Percentiles rank a stretch among this genome's conserved stretches.
Evolutionary conservation across 2,888 invertebrate species (phyloP).

Genomic region (Osedax fenrisi): DNA sequence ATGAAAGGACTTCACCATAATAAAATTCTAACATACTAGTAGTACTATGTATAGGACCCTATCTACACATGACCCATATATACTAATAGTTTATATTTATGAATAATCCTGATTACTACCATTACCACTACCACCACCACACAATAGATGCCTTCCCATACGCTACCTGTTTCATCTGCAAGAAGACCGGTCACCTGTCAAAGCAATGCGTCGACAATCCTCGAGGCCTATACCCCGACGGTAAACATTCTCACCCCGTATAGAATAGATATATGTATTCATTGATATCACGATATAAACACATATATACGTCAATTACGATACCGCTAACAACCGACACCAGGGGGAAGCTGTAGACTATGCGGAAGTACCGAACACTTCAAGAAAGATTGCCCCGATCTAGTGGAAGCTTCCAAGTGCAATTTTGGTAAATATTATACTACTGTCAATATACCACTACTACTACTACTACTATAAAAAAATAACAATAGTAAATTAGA

Average conservation of each 20-base stretch:
- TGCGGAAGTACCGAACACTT: constrained; percentile 77
- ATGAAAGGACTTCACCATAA: too few species aligned
- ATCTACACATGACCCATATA: too few species aligned
- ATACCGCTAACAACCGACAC: too few species aligned
- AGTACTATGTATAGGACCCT: too few species aligned
- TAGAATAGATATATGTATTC: background rate
- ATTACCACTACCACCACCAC: too few species aligned
- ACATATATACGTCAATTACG: background rate
- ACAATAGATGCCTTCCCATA: constrained; percentile 58
- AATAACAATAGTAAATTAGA: too few species aligned
- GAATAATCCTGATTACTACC: too few species aligned
- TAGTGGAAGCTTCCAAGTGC: constrained; percentile 48
- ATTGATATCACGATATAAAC: too few species aligned
- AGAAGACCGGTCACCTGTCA: constrained; percentile 73
- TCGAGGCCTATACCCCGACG: constrained; percentile 70
- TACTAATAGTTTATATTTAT: too few species aligned
- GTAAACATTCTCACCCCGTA: constrained; percentile 35
- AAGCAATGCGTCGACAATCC: constrained; percentile 77
- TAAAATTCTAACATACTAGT: too few species aligned
- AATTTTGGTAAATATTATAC: background rate
- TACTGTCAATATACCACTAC: too few species aligned
- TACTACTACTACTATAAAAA: too few species aligned
- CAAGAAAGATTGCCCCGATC: constrained; percentile 66
- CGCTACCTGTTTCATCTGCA: constrained; percentile 78
- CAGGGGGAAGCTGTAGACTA: constrained; percentile 58